phyloP scores from a whole-genome alignment of 2,888 invertebrate genomes.

The Coremacera marginata region DNA sequence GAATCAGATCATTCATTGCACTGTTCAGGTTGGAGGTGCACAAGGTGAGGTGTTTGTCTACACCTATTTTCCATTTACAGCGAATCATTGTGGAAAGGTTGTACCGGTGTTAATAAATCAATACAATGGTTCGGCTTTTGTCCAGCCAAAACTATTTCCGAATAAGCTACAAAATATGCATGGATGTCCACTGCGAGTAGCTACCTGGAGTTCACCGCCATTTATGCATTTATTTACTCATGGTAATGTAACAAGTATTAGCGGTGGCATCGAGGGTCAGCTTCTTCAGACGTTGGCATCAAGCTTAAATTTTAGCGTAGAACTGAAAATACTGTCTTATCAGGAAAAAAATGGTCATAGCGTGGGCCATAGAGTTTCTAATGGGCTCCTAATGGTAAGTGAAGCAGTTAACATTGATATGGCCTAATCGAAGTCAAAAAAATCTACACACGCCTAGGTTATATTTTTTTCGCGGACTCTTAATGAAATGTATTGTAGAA shows the following conservation, averaged over 20 bases:
- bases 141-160: slow-evolving; percentile 51
- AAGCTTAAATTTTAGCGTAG: slow-evolving; percentile 23
- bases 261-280: slow-evolving; percentile 17
- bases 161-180: slow-evolving; percentile 54
- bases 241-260: background rate
- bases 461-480: no score
- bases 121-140: slow-evolving; percentile 50
- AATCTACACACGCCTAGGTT: no score
- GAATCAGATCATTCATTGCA: slow-evolving; percentile 59
- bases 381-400: background rate
- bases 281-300: background rate
- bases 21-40: slow-evolving; percentile 56
- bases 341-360: background rate
- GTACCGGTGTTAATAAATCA: slow-evolving; percentile 50
- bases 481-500: no score
- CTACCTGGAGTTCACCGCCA: slow-evolving; percentile 45
- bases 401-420: background rate
- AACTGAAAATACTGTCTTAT: background rate
- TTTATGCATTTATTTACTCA: slow-evolving; percentile 2
- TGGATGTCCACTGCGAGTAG: slow-evolving; percentile 46
- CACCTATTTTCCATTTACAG: slow-evolving; percentile 57
- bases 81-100: slow-evolving; percentile 46
- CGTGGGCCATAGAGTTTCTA: background rate
- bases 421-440: background rate
- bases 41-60: slow-evolving; percentile 57